These are phyloP conservation scores for Pyrrhosoma nymphula DNA, from an alignment of 2,888 invertebrate genomes.

Conservation along the genomic window DNA sequence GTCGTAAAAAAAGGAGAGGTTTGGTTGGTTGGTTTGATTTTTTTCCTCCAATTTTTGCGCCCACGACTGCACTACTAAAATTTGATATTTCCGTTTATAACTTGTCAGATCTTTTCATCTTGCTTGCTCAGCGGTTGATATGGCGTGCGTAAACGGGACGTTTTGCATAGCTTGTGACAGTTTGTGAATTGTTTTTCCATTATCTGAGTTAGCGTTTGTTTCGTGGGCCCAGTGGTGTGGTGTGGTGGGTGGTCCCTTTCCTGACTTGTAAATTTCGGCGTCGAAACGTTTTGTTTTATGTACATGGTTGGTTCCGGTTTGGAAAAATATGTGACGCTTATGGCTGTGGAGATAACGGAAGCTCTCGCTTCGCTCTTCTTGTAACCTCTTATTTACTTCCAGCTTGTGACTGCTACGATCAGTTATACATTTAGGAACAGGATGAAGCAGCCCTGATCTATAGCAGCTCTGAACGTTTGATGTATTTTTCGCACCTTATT, in stretches of 20 bases:
- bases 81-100: slow-evolving; percentile 22
- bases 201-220: not conserved
- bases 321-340: not conserved
- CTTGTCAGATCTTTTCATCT: slow-evolving; percentile 9
- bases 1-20: not conserved
- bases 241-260: not conserved
- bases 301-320: not conserved
- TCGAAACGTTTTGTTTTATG: not conserved
- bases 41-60: not conserved
- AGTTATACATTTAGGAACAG: too few species aligned
- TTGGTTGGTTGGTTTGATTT: too few species aligned
- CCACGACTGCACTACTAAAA: slow-evolving; percentile 14
- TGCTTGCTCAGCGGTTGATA: not conserved
- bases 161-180: not conserved
- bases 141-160: not conserved
- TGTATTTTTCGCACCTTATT: too few species aligned
- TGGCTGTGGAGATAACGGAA: not conserved
- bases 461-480: too few species aligned
- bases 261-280: not conserved
- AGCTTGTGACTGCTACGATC: not conserved
- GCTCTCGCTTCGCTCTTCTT: not conserved
- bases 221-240: not conserved
- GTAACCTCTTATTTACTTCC: not conserved
- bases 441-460: too few species aligned
- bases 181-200: not conserved